phyloP scores from a whole-genome alignment of 2,888 invertebrate species.

The Cerceris rybyensis region DNA sequence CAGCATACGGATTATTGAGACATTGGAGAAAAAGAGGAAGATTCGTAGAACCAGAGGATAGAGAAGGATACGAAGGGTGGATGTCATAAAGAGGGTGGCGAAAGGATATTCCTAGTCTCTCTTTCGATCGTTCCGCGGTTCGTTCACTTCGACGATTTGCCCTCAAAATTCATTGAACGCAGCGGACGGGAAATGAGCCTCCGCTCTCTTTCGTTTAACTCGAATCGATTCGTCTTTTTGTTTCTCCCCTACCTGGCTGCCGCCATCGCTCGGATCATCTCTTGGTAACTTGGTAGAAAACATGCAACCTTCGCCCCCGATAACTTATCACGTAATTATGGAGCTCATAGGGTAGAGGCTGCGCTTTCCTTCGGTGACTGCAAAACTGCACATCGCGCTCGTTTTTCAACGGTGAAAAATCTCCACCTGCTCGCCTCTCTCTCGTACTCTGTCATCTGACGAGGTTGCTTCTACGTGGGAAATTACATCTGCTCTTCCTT shows the following conservation, averaged over 20 bases:
- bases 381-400: conserved; percentile 16
- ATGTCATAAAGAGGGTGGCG: neutral
- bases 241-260: conserved; percentile 13
- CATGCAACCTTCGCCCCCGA: conserved; percentile 20
- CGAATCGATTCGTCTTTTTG: conserved; percentile 35
- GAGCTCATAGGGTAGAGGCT: conserved; percentile 2
- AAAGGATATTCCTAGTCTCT: conserved; percentile 13
- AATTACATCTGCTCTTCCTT: too few relatives aligned
- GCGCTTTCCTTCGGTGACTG: conserved; percentile 16
- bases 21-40: neutral
- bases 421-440: neutral
- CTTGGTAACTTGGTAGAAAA: neutral
- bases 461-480: neutral
- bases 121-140: conserved; percentile 41
- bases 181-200: conserved; percentile 63
- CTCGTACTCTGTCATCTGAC: neutral
- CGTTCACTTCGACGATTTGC: conserved; percentile 63
- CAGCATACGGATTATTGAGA: neutral
- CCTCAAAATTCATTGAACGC: conserved; percentile 62
- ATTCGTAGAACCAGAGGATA: neutral
- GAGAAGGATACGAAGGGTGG: neutral
- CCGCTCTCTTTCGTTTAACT: conserved; percentile 50
- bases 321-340: conserved; percentile 54
- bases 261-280: conserved; percentile 19
- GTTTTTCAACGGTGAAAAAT: conserved; percentile 40